Conservation (phyloP, 2,113 vertebrate genomes). For the Sapayoa aenigma region DNA sequence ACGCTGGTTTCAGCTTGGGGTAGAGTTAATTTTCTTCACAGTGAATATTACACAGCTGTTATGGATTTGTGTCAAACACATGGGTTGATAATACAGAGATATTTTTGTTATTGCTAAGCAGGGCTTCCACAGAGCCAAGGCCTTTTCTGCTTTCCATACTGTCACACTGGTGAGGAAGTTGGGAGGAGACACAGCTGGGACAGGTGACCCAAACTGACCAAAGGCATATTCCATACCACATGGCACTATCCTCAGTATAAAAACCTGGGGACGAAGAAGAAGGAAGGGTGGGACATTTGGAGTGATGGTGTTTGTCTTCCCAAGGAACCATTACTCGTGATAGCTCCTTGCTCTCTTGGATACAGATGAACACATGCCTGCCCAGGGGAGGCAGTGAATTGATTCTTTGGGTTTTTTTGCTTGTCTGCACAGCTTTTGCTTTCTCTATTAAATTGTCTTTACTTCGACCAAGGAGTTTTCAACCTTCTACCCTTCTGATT, state of each 20-base stretch:
- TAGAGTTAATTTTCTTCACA: neutral
- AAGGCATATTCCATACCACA: neutral
- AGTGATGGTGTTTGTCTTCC: neutral
- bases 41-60: neutral
- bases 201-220: neutral
- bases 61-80: neutral
- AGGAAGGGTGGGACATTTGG: neutral
- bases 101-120: neutral
- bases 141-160: neutral
- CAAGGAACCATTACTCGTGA: neutral
- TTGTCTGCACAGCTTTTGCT: neutral
- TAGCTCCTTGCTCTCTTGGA: neutral
- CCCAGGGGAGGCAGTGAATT: neutral
- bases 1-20: neutral
- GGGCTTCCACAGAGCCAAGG: neutral
- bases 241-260: neutral
- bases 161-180: neutral
- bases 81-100: neutral
- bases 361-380: neutral
- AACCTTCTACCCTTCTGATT: too few species aligned
- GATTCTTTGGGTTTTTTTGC: neutral
- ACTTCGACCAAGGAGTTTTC: neutral
- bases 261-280: neutral
- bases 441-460: neutral
- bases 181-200: neutral